Conservation (phyloP, 2,888 invertebrate species). For the Nymphalis c-album region DNA sequence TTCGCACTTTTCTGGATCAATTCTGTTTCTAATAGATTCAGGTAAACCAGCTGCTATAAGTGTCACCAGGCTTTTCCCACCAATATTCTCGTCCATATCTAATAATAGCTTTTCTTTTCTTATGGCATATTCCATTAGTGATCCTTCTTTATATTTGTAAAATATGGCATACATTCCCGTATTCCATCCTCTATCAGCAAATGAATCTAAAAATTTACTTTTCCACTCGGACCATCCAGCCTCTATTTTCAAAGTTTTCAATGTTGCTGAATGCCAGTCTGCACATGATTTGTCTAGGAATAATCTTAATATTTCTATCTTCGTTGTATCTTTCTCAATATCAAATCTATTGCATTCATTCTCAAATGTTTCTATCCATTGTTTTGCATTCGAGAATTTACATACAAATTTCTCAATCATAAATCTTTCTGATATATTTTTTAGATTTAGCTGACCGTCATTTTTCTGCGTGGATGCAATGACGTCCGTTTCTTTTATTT, state of each 20-base stretch:
- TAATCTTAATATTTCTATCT: not conserved
- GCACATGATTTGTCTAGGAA: not conserved
- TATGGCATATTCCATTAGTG: no score
- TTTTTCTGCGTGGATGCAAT: not conserved
- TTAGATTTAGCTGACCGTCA: slow-evolving; percentile 3
- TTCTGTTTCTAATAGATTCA: no score
- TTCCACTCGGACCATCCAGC: slow-evolving; percentile 1
- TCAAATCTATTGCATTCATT: slow-evolving; percentile 1
- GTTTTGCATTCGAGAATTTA: not conserved
- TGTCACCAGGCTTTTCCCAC: no score
- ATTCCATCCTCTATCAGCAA: not conserved
- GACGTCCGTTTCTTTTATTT: not conserved
- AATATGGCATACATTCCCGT: slow-evolving; percentile 1
- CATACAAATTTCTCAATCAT: not conserved
- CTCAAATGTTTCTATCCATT: not conserved
- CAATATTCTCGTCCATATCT: no score
- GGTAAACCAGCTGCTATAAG: no score
- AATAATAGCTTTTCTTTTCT: not conserved
- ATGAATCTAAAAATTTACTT: not conserved
- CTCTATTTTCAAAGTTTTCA: slow-evolving; percentile 1
- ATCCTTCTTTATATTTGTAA: not conserved
- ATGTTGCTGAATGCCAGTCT: not conserved
- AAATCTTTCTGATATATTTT: slow-evolving; percentile 1
- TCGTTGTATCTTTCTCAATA: not conserved
- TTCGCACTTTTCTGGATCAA: no score